A percentile compares a stretch with the other conserved stretches of the same genome.
Evolutionary conservation across 2,888 invertebrate species (phyloP).

Genomic region (Eupithecia inturbata): DNA sequence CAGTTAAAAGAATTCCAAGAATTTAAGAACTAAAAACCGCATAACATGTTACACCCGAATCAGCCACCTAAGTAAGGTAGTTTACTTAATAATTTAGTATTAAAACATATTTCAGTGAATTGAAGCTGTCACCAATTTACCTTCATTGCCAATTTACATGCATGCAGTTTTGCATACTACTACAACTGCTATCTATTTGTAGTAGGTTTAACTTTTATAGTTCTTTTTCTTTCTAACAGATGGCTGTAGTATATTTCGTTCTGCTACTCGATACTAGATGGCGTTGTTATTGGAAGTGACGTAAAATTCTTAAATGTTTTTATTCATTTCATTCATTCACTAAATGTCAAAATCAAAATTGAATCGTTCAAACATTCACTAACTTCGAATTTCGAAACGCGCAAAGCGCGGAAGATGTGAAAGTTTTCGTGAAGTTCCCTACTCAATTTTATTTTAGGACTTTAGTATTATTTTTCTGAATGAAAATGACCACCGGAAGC

Average conservation of each 20-base stretch:
- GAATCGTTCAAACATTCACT: conserved; percentile 26
- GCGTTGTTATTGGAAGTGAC: conserved; percentile 19
- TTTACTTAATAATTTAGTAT: too few species aligned
- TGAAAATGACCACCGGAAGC: conserved; percentile 49
- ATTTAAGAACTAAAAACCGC: too few species aligned
- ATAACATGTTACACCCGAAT: too few species aligned
- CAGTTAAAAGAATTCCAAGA: too few species aligned
- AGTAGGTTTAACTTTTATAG: neutral
- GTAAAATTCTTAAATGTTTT: neutral
- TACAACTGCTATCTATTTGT: conserved; percentile 30
- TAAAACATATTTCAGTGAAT: neutral
- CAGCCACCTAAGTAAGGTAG: too few species aligned
- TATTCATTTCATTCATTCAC: conserved; percentile 26
- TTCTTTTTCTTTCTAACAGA: conserved; percentile 5
- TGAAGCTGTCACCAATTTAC: neutral
- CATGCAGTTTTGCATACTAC: neutral
- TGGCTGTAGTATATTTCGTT: conserved; percentile 14
- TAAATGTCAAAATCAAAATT: conserved; percentile 21
- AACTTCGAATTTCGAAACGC: conserved; percentile 33
- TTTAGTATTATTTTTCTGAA: neutral
- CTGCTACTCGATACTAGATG: conserved; percentile 55
- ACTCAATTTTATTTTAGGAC: conserved; percentile 2
- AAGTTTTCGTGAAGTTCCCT: conserved; percentile 11
- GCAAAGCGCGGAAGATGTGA: conserved; percentile 41
- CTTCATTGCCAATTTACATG: neutral